Evolutionary conservation across 2,113 vertebrate genomes (phyloP).

Genomic region (Scomber japonicus): DNA sequence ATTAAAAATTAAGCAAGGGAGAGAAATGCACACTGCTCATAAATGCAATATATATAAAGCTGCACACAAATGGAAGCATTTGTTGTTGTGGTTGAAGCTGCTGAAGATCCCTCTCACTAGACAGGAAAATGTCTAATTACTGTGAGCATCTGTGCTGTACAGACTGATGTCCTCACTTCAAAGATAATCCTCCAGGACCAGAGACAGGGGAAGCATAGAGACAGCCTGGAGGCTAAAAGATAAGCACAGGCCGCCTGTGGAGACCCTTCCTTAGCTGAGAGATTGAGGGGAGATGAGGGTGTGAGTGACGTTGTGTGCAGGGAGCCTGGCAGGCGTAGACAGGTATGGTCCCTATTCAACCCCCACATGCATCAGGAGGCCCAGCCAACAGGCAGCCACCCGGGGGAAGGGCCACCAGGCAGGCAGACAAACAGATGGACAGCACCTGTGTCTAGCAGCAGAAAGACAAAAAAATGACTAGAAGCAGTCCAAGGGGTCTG

Average conservation of each 20-base stretch:
- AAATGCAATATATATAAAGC: conserved; percentile 27
- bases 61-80: conserved; percentile 15
- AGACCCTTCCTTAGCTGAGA: conserved; percentile 54
- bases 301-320: conserved; percentile 52
- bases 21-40: background rate
- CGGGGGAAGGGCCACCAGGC: conserved; percentile 65
- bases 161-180: conserved; percentile 75
- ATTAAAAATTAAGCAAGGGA: background rate
- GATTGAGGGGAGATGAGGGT: conserved; percentile 66
- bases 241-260: conserved; percentile 56
- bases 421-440: conserved; percentile 79
- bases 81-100: conserved; percentile 31
- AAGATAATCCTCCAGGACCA: conserved; percentile 61
- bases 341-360: conserved; percentile 61
- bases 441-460: conserved; percentile 77
- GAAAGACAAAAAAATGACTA: conserved; percentile 23
- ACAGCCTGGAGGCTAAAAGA: conserved; percentile 64
- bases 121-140: conserved; percentile 79
- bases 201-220: conserved; percentile 46
- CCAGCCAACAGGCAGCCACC: conserved; percentile 51
- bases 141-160: conserved; percentile 59
- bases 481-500: conserved; percentile 53
- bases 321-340: conserved; percentile 72
- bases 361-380: conserved; percentile 40
- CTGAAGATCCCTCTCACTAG: conserved; percentile 41